Percentiles rank a stretch among this genome's conserved stretches.
Conservation (phyloP, 2,797 vertebrate genomes). For the Sebastes hubbsi region DNA sequence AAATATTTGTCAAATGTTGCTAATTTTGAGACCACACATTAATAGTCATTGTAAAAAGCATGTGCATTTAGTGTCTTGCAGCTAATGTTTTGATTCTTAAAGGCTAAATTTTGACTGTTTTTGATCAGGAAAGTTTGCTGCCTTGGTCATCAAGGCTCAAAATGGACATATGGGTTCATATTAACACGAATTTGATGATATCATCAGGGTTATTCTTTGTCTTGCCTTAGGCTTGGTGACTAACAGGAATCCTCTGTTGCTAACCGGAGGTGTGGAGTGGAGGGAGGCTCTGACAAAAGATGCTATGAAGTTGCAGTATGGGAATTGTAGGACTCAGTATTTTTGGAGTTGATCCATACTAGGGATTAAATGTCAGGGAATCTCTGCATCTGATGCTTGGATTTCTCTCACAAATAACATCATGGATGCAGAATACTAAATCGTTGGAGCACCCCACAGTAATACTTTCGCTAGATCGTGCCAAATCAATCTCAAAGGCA, state of each 20-base stretch:
- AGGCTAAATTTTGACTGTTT: background rate
- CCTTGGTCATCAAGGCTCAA: background rate
- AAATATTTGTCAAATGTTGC: background rate
- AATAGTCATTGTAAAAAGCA: background rate
- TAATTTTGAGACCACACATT: background rate
- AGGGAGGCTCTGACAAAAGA: background rate
- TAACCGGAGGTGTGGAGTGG: background rate
- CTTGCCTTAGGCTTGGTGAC: background rate
- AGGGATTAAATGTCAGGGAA: background rate
- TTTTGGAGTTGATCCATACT: background rate
- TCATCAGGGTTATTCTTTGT: background rate
- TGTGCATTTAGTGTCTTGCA: too few relatives aligned
- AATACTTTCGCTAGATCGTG: background rate
- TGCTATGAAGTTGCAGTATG: background rate
- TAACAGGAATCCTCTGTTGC: background rate
- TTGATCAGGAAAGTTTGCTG: background rate
- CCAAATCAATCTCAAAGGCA: constrained; percentile 11
- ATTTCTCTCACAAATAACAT: background rate
- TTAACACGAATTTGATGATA: background rate
- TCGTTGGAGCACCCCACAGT: background rate
- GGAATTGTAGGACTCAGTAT: background rate
- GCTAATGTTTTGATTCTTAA: background rate
- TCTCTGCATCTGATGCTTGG: background rate
- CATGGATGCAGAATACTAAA: background rate
- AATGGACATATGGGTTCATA: background rate